Percentiles rank a stretch among this genome's conserved stretches.
Conservation (phyloP, 2,113 vertebrate species). For the Calypte anna region DNA sequence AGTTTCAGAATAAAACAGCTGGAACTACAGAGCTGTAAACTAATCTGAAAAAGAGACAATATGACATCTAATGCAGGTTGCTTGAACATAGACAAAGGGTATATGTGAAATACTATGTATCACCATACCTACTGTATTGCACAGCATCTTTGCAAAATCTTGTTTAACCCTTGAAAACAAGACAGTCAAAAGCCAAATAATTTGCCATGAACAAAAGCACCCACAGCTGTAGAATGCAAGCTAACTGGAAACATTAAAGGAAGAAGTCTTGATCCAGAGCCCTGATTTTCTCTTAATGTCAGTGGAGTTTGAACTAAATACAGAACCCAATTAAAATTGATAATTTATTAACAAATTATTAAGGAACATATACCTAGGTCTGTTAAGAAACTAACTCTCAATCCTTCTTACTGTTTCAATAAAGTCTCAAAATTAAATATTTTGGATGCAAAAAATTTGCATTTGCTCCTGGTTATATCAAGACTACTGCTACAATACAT, state of each 20-base stretch:
- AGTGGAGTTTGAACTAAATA: conserved; percentile 16
- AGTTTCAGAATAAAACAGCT: conserved; percentile 88
- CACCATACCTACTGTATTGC: background rate
- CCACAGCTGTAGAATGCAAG: background rate
- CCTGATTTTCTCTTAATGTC: background rate
- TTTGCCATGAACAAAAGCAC: background rate
- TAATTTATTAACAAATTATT: conserved; percentile 14
- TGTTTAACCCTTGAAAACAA: conserved; percentile 2
- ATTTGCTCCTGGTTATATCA: background rate
- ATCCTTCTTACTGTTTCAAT: background rate
- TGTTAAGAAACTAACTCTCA: background rate
- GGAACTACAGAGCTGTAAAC: conserved; percentile 82
- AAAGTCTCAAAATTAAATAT: background rate
- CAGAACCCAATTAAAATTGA: conserved; percentile 20
- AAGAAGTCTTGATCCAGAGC: conserved; percentile 10
- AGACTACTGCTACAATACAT: background rate
- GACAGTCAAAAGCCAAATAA: background rate
- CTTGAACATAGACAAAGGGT: conserved; percentile 57
- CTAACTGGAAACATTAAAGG: background rate
- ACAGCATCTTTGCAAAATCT: conserved; percentile 35
- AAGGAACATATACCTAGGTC: background rate
- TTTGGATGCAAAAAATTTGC: background rate
- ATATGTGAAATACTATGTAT: background rate
- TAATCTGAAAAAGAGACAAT: conserved; percentile 78
- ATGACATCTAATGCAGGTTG: conserved; percentile 52